Evolutionary conservation across 2,797 vertebrate genomes (phyloP).

Genomic region (Diglossa cyanea): DNA sequence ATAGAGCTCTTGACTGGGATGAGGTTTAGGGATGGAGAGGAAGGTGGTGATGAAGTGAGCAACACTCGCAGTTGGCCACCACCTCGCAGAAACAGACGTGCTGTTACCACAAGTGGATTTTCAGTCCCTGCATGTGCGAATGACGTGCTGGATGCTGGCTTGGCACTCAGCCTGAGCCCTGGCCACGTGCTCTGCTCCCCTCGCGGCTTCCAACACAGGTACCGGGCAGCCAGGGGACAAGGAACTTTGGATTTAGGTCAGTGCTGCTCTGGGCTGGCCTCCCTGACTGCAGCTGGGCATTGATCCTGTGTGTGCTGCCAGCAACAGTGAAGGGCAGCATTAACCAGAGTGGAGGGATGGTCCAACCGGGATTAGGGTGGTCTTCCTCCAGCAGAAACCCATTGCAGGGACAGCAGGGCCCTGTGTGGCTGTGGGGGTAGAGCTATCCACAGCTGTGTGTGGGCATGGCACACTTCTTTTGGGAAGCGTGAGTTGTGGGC

Average conservation of each 20-base stretch:
- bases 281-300: accelerated
- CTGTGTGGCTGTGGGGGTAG: neutral
- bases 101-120: conserved; percentile 59
- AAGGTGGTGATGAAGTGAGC: conserved; percentile 67
- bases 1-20: neutral
- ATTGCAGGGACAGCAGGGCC: neutral
- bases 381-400: neutral
- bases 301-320: neutral
- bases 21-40: neutral
- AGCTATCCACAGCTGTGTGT: neutral
- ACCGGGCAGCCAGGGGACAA: neutral
- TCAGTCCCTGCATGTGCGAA: conserved; percentile 51
- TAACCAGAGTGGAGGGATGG: neutral
- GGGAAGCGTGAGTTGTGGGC: neutral
- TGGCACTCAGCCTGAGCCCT: conserved; percentile 48
- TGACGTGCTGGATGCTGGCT: conserved; percentile 24
- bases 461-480: neutral
- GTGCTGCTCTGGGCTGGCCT: neutral
- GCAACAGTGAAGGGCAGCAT: neutral
- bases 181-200: neutral
- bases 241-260: neutral
- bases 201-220: accelerated
- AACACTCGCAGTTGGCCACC: conserved; percentile 56
- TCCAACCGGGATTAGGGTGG: neutral
- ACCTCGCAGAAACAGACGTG: conserved; percentile 56